Conservation (phyloP, 2,888 invertebrate species). For the Melinopterus prodromus region DNA sequence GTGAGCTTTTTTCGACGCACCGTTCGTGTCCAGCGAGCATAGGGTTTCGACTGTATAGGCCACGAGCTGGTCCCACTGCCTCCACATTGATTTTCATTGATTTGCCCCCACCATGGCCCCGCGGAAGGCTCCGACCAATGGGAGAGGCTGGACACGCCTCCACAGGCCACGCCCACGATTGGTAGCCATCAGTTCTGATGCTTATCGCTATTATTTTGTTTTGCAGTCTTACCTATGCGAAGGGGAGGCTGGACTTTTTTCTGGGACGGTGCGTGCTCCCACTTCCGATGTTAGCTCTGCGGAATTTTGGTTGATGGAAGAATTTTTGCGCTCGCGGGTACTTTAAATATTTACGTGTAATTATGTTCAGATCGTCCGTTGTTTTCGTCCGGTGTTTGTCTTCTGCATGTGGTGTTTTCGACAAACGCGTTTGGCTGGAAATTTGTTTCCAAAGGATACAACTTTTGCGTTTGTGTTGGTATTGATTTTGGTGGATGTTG, state of each 20-base stretch:
- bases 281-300: not conserved
- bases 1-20: slow-evolving; percentile 29
- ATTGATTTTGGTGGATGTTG: too few relatives aligned
- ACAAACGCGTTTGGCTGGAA: not conserved
- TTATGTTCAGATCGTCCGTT: not conserved
- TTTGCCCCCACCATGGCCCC: slow-evolving; percentile 49
- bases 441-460: too few relatives aligned
- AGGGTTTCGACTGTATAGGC: slow-evolving; percentile 38
- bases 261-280: not conserved
- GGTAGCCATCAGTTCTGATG: slow-evolving; percentile 62
- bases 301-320: not conserved
- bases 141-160: slow-evolving; percentile 48
- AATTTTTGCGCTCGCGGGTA: not conserved
- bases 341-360: not conserved
- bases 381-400: not conserved
- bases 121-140: slow-evolving; percentile 49
- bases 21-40: slow-evolving; percentile 13
- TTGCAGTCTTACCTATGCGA: slow-evolving; percentile 30
- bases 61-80: slow-evolving; percentile 39
- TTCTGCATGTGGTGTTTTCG: not conserved
- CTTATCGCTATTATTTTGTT: slow-evolving; percentile 52
- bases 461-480: too few relatives aligned
- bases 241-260: not conserved
- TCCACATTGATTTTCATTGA: slow-evolving; percentile 55
- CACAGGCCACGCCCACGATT: slow-evolving; percentile 53